Evolutionary conservation across 2,888 invertebrate species (phyloP), one percentile per base, ranked within the genome.

Genomic region (Sphaerophoria rueppellii): DNA sequence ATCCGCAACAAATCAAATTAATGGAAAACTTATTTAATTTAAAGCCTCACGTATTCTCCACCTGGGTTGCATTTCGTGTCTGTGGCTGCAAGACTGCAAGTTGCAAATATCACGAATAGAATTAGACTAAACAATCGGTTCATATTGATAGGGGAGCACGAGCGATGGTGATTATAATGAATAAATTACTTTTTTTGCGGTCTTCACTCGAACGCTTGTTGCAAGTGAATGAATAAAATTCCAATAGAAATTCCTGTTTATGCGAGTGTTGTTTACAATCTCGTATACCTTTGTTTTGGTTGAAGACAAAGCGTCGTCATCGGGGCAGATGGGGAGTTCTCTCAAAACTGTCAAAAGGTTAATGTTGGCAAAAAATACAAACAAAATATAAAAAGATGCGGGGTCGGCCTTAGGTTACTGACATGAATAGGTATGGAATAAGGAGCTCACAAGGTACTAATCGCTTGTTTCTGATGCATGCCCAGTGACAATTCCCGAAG

Each of bases 191-290:
- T 16, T 50, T 50, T 48, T 57, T 16, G 57, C 7, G 35, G 37
- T 75, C 71, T n/a, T 71, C 52, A 54, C 80, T 14, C 75, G 61
- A 71, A 12, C 37, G 50, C 75, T 72, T 71, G 52, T 63, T 60
- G 52, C 50, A 34, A 12, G 32, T 6, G 57, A 83, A 80, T 83
- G 83, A 72, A 14, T 69, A 11, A 7, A 72, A 77, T 16, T 61
- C 4, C 55, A 16, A 57, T 34, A 57, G 75, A 75, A 72, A 72
- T 75, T 80, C 67, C 37, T 60, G 80, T 83, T 75, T 80, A 80
- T 76, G 73, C 16, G 12, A 60, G 6, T 2, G 24, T 24, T 24
- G 24, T 24, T 24, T 24, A 24, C 24, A 24, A 24, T 16, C 57
- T 54, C 40, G 52, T 73, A 7, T 60, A 11, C 11, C 34, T 35